Evolutionary conservation across 2,797 vertebrate genomes (phyloP).

Genomic region (Buphagus erythrorhynchus): DNA sequence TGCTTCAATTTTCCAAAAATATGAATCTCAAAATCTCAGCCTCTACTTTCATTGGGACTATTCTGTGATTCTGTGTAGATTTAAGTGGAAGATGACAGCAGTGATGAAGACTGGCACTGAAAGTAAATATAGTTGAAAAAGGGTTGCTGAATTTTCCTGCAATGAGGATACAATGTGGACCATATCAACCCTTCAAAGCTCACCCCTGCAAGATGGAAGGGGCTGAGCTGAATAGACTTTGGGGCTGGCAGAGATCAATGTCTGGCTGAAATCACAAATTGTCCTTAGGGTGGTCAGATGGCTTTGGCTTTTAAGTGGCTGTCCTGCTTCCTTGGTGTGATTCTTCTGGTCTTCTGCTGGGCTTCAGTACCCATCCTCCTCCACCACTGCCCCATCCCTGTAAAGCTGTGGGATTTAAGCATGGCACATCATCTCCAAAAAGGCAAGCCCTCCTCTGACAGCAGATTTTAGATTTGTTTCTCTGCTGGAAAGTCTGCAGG

Average conservation of each 20-base stretch:
- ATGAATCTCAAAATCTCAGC: conserved; percentile 14
- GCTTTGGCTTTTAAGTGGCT: background rate
- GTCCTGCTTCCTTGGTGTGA: background rate
- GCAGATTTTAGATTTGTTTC: background rate
- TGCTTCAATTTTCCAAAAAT: conserved; percentile 63
- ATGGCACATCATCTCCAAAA: background rate
- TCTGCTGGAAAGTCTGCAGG: background rate
- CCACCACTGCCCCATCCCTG: background rate
- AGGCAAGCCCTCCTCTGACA: background rate
- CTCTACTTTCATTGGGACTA: background rate
- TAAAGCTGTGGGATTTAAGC: background rate
- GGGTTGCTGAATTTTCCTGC: background rate
- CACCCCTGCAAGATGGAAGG: background rate
- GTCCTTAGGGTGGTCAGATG: background rate
- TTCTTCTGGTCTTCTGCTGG: background rate
- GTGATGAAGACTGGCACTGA: background rate
- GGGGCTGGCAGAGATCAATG: background rate
- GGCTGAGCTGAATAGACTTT: background rate
- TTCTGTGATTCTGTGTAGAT: background rate
- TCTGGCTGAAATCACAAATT: background rate
- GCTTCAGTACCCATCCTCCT: background rate
- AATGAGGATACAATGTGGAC: fast-evolving
- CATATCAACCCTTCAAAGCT: background rate
- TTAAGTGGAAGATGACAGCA: background rate
- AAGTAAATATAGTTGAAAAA: background rate